Conservation (phyloP, 2,888 invertebrate genomes). For the Leptopilina myrica region DNA sequence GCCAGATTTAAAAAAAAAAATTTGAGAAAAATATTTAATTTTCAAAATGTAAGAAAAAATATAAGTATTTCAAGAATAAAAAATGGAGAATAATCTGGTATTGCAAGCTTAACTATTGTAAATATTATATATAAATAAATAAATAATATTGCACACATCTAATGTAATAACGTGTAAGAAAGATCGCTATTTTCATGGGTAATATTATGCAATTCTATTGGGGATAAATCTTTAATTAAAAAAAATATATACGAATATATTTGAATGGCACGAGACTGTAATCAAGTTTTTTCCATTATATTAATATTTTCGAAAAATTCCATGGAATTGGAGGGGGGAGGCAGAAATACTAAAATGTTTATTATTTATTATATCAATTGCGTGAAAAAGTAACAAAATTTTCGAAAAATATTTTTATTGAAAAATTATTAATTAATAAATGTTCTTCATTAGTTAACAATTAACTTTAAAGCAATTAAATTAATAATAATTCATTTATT, state of each 20-base stretch:
- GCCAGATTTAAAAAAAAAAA: not conserved
- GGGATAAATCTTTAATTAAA: conserved; percentile 26
- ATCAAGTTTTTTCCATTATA: conserved; percentile 15
- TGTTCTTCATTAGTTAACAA: too few relatives aligned
- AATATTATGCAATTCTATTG: conserved; percentile 40
- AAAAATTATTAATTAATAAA: too few relatives aligned
- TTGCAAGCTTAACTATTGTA: conserved; percentile 35
- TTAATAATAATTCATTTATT: too few relatives aligned
- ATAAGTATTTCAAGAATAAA: not conserved
- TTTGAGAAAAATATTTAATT: not conserved
- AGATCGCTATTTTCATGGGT: conserved; percentile 59
- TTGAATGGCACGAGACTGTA: conserved; percentile 13
- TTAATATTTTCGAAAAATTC: conserved; percentile 7
- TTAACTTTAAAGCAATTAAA: too few relatives aligned
- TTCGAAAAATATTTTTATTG: too few relatives aligned
- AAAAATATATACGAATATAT: conserved; percentile 5
- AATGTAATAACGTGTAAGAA: conserved; percentile 46
- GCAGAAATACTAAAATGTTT: too few relatives aligned
- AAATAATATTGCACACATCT: conserved; percentile 45
- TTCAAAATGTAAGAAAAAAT: not conserved
- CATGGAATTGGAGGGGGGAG: not conserved
- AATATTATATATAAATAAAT: conserved; percentile 38
- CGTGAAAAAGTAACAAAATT: too few relatives aligned
- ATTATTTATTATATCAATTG: too few relatives aligned
- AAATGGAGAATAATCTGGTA: not conserved